A percentile compares a stretch with the other conserved stretches of the same genome.
phyloP scores from a whole-genome alignment of 2,797 vertebrate genomes.

The Melanitta fusca region DNA sequence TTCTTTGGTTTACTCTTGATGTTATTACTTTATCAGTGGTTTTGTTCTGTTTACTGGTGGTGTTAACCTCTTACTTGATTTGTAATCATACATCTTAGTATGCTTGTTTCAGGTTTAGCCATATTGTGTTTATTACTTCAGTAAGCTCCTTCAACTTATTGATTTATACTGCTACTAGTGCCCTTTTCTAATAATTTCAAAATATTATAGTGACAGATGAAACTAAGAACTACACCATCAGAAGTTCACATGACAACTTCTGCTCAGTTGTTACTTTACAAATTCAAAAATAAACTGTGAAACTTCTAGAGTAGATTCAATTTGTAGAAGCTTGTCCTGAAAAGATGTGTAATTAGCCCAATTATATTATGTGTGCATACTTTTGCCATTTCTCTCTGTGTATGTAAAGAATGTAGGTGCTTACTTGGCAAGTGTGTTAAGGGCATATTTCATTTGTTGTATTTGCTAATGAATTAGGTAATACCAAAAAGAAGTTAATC shows the following conservation, averaged over 20 bases:
- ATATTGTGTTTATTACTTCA: not conserved
- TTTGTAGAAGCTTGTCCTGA: not conserved
- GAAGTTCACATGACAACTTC: not conserved
- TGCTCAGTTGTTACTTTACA: not conserved
- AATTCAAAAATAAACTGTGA: not conserved
- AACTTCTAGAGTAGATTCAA: not conserved
- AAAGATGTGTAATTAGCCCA: not conserved
- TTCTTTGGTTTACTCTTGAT: not conserved
- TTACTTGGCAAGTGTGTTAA: not conserved
- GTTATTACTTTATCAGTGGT: not conserved
- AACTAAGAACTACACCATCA: not conserved
- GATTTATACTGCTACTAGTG: not conserved
- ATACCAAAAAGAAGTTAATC: not conserved
- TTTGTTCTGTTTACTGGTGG: not conserved
- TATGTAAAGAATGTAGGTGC: not conserved
- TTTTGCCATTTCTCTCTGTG: not conserved
- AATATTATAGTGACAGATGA: not conserved
- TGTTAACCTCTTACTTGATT: not conserved
- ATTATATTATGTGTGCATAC: not conserved
- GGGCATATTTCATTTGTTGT: not conserved
- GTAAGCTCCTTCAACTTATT: not conserved
- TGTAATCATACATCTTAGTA: not conserved
- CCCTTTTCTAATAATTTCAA: not conserved
- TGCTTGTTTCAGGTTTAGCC: not conserved
- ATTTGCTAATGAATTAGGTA: not conserved